Percentiles rank a stretch among this genome's conserved stretches.
phyloP scores from a whole-genome alignment of 2,797 vertebrate genomes.

The Carduelis carduelis region DNA sequence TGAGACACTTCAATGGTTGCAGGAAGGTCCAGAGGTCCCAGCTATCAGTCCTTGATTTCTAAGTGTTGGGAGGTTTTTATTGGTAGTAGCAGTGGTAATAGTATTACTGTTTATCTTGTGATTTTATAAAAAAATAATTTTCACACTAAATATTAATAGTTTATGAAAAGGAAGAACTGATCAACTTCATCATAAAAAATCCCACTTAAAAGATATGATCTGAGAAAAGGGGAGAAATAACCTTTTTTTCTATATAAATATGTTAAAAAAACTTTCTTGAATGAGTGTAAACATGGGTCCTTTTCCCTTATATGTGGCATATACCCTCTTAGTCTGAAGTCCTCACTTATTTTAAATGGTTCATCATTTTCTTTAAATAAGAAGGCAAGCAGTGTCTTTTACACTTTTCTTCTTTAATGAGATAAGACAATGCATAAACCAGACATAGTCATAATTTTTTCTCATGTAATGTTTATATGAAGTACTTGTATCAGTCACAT shows the following conservation, averaged over 20 bases:
- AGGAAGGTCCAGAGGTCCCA: not conserved
- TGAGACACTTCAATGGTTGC: rapidly evolving
- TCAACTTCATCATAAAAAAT: not conserved
- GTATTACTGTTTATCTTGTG: not conserved
- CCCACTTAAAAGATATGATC: not conserved
- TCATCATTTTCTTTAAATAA: not conserved
- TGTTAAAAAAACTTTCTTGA: not conserved
- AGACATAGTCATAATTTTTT: not conserved
- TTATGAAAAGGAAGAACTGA: not conserved
- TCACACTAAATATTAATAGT: not conserved
- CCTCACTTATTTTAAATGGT: not conserved
- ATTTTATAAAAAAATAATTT: not conserved
- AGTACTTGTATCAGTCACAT: not conserved
- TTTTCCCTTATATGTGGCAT: not conserved
- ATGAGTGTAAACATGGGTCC: not conserved
- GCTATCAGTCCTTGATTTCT: not conserved
- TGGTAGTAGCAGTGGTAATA: not conserved
- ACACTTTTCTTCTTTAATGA: not conserved
- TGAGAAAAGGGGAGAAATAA: not conserved
- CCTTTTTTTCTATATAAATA: not conserved
- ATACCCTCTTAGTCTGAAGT: not conserved
- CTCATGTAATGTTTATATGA: not conserved
- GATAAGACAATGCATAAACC: not conserved
- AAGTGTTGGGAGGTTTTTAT: not conserved
- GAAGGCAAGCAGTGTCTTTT: not conserved